Conservation (phyloP, 2,113 vertebrate genomes). For the Rattus norvegicus region GRCr8 NC_086021.1:186410001-186410500, state of each 20-base stretch:
- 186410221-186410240: background rate
- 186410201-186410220: background rate
- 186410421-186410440: background rate
- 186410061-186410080: fast-evolving
- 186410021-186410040: fast-evolving
- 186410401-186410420: background rate
- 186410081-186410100: fast-evolving
- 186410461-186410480: fast-evolving
- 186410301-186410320: fast-evolving
- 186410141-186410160: fast-evolving
- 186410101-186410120: fast-evolving
- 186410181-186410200: background rate
- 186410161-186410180: too few relatives aligned
- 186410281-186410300: background rate
- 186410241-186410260: background rate
- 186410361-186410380: too few relatives aligned
- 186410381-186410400: fast-evolving
- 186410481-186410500: fast-evolving
- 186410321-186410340: fast-evolving
- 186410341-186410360: fast-evolving
- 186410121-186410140: fast-evolving
- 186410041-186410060: fast-evolving
- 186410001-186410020: fast-evolving
- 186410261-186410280: background rate
- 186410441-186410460: fast-evolving